Percentiles rank a stretch among this genome's conserved stretches.
phyloP scores from a whole-genome alignment of 2,797 vertebrate genomes.

The Acanthurus lineatus region DNA sequence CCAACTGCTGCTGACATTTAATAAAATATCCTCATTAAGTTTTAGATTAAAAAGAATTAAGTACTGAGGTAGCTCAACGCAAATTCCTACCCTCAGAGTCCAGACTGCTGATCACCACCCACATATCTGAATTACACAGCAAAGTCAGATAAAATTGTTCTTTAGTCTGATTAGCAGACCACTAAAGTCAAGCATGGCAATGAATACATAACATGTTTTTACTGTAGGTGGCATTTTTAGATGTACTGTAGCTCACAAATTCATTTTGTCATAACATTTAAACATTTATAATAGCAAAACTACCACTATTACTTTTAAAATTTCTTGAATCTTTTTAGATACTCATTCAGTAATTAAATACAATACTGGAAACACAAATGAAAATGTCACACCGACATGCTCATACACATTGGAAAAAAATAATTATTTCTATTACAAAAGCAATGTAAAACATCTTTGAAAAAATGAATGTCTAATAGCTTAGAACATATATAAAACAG shows the following conservation, averaged over 20 bases:
- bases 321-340: neutral
- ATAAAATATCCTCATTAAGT: neutral
- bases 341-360: neutral
- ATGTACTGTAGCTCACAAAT: slow-evolving; percentile 3
- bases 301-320: neutral
- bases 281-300: slow-evolving; percentile 13
- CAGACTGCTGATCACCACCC: slow-evolving; percentile 34
- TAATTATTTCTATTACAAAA: neutral
- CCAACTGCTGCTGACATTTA: neutral
- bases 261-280: too few relatives aligned
- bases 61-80: neutral
- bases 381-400: neutral
- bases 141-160: slow-evolving; percentile 3
- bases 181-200: slow-evolving; percentile 28
- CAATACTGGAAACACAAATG: neutral
- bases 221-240: slow-evolving; percentile 27
- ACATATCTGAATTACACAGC: slow-evolving; percentile 18
- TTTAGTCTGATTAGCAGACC: slow-evolving; percentile 32
- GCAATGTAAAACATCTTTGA: slow-evolving; percentile 3
- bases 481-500: slow-evolving; percentile 5
- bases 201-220: slow-evolving; percentile 11
- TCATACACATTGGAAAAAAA: neutral
- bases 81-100: slow-evolving; percentile 1
- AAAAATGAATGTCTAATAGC: neutral
- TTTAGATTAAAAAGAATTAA: neutral